phyloP scores from a whole-genome alignment of 1,140 invertebrate genomes.

The Microplitis demolitor region DNA sequence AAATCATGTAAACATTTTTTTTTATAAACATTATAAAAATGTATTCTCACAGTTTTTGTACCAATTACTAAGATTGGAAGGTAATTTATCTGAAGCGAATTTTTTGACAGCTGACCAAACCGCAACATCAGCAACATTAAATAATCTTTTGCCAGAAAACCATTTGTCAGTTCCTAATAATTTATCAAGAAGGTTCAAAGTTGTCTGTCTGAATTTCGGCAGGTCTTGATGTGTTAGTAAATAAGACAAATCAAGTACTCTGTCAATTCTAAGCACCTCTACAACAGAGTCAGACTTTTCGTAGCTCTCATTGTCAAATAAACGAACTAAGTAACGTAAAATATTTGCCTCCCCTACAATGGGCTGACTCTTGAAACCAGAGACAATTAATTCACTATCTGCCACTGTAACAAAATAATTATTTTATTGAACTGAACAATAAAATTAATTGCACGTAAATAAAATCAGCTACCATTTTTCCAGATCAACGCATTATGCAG shows the following conservation, averaged over 20 bases:
- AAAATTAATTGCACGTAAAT: slow-evolving; percentile 3
- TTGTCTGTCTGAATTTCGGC: slow-evolving; percentile 58
- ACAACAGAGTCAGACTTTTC: slow-evolving; percentile 41
- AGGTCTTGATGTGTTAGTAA: slow-evolving; percentile 58
- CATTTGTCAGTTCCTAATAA: slow-evolving; percentile 62
- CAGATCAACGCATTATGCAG: slow-evolving; percentile 89
- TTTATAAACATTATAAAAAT: slow-evolving; percentile 37
- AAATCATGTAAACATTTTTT: not conserved
- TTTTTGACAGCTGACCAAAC: slow-evolving; percentile 67
- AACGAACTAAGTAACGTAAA: slow-evolving; percentile 62
- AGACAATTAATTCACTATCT: slow-evolving; percentile 58
- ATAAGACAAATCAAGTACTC: slow-evolving; percentile 68
- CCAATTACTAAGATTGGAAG: slow-evolving; percentile 59
- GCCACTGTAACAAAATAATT: slow-evolving; percentile 39
- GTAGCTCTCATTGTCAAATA: slow-evolving; percentile 53
- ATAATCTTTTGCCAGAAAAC: slow-evolving; percentile 53
- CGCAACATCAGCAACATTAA: slow-evolving; percentile 67
- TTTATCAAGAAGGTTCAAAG: slow-evolving; percentile 60
- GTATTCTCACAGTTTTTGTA: slow-evolving; percentile 55
- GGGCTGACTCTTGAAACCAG: slow-evolving; percentile 52
- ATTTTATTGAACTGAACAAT: too few species aligned
- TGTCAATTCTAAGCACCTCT: slow-evolving; percentile 52
- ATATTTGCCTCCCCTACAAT: slow-evolving; percentile 67
- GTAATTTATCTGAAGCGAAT: slow-evolving; percentile 48
- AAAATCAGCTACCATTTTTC: slow-evolving; percentile 71